Conservation (phyloP, 2,113 vertebrate genomes). For the Chaetops frenatus region DNA sequence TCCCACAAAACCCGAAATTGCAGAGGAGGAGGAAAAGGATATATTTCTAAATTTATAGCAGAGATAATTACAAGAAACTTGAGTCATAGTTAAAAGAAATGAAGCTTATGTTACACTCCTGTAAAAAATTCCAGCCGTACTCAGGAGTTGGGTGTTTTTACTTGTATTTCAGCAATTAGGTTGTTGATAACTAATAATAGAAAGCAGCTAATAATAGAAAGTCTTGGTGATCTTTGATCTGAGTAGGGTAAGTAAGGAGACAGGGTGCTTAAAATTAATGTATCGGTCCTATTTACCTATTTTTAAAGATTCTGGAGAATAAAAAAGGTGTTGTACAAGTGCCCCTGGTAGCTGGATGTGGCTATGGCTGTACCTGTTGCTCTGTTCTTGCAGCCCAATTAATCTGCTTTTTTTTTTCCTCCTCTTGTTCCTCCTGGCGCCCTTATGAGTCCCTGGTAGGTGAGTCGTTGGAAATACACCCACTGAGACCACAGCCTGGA, state of each 20-base stretch:
- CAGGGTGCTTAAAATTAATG: neutral
- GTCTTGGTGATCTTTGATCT: neutral
- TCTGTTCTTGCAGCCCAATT: neutral
- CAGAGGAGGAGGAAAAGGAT: neutral
- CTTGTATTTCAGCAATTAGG: neutral
- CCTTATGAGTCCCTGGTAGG: neutral
- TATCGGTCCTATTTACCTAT: neutral
- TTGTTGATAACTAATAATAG: neutral
- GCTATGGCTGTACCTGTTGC: fast-evolving
- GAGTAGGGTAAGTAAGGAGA: neutral
- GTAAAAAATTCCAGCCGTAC: neutral
- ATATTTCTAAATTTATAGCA: neutral
- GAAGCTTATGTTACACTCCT: neutral
- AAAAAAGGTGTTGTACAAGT: neutral
- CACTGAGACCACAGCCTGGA: neutral
- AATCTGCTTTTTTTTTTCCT: fast-evolving
- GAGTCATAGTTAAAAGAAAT: neutral
- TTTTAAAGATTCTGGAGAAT: neutral
- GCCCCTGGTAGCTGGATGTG: neutral
- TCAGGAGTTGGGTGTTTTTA: neutral
- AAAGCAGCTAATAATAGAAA: neutral
- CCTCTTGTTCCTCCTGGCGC: neutral
- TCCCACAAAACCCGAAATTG: neutral
- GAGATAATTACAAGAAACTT: neutral
- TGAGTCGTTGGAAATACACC: neutral